These are phyloP conservation scores for Andrena trimmerana DNA, from an alignment of 2,888 invertebrate species.

Conservation along the genomic window DNA sequence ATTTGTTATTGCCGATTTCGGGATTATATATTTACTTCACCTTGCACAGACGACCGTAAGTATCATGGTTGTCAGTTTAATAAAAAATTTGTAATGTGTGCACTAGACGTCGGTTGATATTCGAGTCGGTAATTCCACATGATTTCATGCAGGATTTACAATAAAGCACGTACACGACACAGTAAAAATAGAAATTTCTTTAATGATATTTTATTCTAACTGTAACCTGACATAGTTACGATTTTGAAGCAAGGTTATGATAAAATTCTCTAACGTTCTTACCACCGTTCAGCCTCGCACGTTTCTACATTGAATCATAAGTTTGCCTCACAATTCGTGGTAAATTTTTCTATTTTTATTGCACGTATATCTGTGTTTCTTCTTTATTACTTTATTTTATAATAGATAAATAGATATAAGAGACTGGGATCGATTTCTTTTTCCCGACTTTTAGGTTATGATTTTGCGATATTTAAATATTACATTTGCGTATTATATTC, in stretches of 20 bases:
- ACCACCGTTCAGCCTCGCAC: slow-evolving; percentile 21
- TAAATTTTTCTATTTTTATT: slow-evolving; percentile 11
- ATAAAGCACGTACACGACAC: slow-evolving; percentile 21
- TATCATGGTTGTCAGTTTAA: slow-evolving; percentile 63
- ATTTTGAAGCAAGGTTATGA: slow-evolving; percentile 59
- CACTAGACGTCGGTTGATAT: slow-evolving; percentile 46
- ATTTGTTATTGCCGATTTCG: slow-evolving; percentile 35
- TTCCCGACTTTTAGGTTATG: slow-evolving; percentile 69
- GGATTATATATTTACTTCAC: slow-evolving; percentile 47
- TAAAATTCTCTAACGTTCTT: slow-evolving; percentile 33
- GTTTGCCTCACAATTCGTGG: slow-evolving; percentile 4
- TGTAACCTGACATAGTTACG: neutral
- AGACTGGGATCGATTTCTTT: slow-evolving; percentile 37
- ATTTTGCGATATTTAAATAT: slow-evolving; percentile 43
- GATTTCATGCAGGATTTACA: slow-evolving; percentile 46
- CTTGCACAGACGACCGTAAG: slow-evolving; percentile 57
- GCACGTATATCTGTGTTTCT: neutral
- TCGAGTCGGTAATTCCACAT: slow-evolving; percentile 57
- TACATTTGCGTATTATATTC: slow-evolving; percentile 1
- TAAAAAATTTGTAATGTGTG: slow-evolving; percentile 59
- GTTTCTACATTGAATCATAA: slow-evolving; percentile 45
- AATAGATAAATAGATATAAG: neutral
- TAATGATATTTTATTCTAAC: slow-evolving; percentile 8
- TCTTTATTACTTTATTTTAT: slow-evolving; percentile 3
- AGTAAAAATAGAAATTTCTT: slow-evolving; percentile 16